Evolutionary conservation across 2,888 invertebrate species (phyloP), one percentile per base, ranked within the genome.

Genomic region (Bombylius major): DNA sequence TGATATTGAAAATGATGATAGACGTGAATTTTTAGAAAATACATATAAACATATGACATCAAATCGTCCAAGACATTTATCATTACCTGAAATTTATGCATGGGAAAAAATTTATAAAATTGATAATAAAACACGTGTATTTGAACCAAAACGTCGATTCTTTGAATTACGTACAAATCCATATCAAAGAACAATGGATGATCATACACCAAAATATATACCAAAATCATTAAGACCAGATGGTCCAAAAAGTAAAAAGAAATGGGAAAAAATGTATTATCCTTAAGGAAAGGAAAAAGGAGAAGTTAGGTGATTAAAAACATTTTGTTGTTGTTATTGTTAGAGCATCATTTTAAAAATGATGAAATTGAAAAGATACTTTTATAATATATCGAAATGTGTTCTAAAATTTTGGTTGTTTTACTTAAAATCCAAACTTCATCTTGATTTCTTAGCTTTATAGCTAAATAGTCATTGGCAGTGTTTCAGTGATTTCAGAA

Each of bases 71-170:
- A 77, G 81, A 56, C 79, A 82, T 65, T 74, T 78, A 31, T 70
- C 80, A 49, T 57, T 72, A 12, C 86, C 88, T 32, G 90, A 92
- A 75, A 75, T 84, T 44, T 86, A 86, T 65, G 70, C 82, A 56
- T 94, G 92, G 92, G 89, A 92, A 67, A 80, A 80, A 61, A 86
- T 93, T 60, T 93, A 89, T 69, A 86, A 89, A 70, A 81, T 86
- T 31, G 75, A 84, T 66, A 75, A 82, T 65, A 79, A 86, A 12
- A 86, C 83, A 0, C 77, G 87, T 59, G 79, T 80, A 51, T 70
- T 83, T 71, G 89, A 90, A 53, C 76, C 83, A 8, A 83, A 78
- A 63, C 76, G 80, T 54, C 78, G 87, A 51, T 85, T 83, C 65
- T 91, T 87, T 70, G 86, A 89, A 70, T 71, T 81, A 56, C 73